Percentiles rank a stretch among this genome's conserved stretches.
These are phyloP conservation scores for Eumerus sabulonum DNA, from an alignment of 2,888 invertebrate species.

Conservation along the genomic window DNA sequence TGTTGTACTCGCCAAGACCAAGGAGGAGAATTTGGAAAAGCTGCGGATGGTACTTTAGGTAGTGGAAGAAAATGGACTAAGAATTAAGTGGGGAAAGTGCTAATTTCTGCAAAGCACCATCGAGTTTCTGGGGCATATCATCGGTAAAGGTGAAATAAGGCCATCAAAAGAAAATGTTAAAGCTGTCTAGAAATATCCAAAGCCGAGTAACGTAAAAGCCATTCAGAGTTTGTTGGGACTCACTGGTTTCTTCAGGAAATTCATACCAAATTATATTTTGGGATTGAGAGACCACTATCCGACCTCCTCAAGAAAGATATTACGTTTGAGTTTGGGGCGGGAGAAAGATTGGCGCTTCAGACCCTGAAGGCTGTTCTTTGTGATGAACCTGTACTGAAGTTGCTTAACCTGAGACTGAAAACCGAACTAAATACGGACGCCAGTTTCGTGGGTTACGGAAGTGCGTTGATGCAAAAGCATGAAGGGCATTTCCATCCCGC, in stretches of 20 bases:
- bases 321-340: constrained; percentile 10
- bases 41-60: background rate
- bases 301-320: constrained; percentile 15
- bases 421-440: constrained; percentile 16
- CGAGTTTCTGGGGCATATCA: constrained; percentile 21
- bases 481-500: constrained; percentile 44
- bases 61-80: constrained; percentile 4
- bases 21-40: constrained; percentile 47
- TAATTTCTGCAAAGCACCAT: constrained; percentile 2
- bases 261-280: constrained; percentile 4
- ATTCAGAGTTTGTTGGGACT: constrained; percentile 29
- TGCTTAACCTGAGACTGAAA: background rate
- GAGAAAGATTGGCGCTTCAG: constrained; percentile 8
- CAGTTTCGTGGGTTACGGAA: constrained; percentile 2
- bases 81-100: constrained; percentile 20
- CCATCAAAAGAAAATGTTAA: constrained; percentile 16
- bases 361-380: constrained; percentile 6
- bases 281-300: constrained; percentile 14
- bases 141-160: background rate
- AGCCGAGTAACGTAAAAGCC: constrained; percentile 23
- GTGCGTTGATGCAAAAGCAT: constrained; percentile 12
- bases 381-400: constrained; percentile 1
- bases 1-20: constrained; percentile 18
- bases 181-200: constrained; percentile 27
- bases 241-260: constrained; percentile 17